Percentiles rank a stretch among this genome's conserved stretches.
phyloP scores from a whole-genome alignment of 37 sponge, comb jelly and placozoan genomes.

The Axinella damicornis region DNA sequence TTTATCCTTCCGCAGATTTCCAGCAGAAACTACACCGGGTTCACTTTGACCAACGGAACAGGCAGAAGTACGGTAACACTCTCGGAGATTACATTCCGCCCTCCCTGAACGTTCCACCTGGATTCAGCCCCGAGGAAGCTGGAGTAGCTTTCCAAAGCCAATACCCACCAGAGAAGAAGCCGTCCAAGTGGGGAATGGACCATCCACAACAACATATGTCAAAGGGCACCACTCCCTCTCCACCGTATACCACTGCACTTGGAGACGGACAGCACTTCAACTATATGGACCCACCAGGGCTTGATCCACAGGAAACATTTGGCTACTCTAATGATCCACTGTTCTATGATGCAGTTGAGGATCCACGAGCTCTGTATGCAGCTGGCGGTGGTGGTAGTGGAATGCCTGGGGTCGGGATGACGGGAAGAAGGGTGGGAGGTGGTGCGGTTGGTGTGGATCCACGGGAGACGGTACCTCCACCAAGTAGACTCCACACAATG shows the following conservation, averaged over 20 bases:
- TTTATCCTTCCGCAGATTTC: conserved; percentile 23
- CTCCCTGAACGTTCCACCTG: neutral
- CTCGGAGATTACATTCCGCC: neutral
- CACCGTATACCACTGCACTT: conserved; percentile 1
- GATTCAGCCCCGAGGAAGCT: neutral
- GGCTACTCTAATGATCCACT: too few species aligned
- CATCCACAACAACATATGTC: conserved; percentile 1
- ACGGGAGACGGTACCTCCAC: too few species aligned
- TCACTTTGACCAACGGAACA: too few species aligned
- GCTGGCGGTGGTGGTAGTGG: neutral
- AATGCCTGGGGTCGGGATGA: neutral
- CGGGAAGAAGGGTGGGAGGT: too few species aligned
- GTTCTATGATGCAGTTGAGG: neutral
- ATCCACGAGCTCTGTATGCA: neutral
- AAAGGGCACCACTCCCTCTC: conserved; percentile 22
- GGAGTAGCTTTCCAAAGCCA: neutral
- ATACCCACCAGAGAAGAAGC: neutral
- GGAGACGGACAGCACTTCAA: neutral
- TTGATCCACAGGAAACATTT: too few species aligned
- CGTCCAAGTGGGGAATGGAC: neutral
- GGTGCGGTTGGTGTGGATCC: too few species aligned
- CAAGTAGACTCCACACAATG: too few species aligned
- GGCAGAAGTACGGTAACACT: neutral
- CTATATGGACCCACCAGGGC: neutral
- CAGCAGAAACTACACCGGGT: neutral